Evolutionary conservation across 64 coral and sea anemone genomes (phyloP), one percentile per base, ranked within the genome.

Genomic region (Porites australiensis): DNA sequence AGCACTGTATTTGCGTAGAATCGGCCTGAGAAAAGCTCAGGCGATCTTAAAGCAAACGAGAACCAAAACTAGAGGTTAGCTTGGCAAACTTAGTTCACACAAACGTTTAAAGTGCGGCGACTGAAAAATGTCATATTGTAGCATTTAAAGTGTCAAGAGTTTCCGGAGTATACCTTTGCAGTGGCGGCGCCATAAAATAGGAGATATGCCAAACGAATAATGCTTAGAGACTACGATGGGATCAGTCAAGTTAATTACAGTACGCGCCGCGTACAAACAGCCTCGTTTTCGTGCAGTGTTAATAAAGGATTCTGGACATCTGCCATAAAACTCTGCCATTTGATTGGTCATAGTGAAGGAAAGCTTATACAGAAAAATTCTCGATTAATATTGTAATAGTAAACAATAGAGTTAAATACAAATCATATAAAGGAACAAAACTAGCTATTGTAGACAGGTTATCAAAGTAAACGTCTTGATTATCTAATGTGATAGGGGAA

Each of bases 331-430:
- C 44, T 14, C 13, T 65, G 58, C 0, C n/a, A 47, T 65, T 44
- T 65, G 79, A 83, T 83, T 83, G 43, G 79, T 65, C 66, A 45
- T 49, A 49, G 48, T 65, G 64, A 23, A 61, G 43, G 61, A 66
- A 83, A 83, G 43, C 14, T 66, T 49, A 66, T 65, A 83, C 15
- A 83, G 4, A 14, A 2, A 65, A 49, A 44, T 50, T 16, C 60
- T 83, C 37, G 80, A 20, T 50, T 60, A 67, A 67, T 50, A 83
- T 77, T 83, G 44, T 58, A 83, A 50, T 63, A 51, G 44, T 21
- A 83, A 83, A 83, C 44, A 83, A 64, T 67, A 18, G 62, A 45
- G 63, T 67, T 43, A 83, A 47, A 64, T 20, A 45, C 16, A 64
- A 48, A 12, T 67, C 27, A 22, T 22, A 13, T 23, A 43, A 59